phyloP scores from a whole-genome alignment of 2,797 vertebrate species.

The Sciurus carolinensis region DNA sequence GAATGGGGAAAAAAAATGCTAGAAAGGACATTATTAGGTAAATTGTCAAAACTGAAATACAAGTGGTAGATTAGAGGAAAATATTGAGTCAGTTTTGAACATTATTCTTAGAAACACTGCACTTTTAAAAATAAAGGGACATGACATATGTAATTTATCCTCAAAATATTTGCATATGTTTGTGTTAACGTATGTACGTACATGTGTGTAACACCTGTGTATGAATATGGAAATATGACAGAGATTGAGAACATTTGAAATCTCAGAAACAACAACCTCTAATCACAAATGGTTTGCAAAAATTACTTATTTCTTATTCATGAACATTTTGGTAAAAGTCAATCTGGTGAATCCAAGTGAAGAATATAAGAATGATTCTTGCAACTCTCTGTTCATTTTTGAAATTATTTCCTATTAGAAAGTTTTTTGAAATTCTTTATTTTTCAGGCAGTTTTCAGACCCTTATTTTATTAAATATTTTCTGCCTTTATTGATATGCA shows the following conservation, averaged over 20 bases:
- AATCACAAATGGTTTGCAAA: not conserved
- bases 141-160: not conserved
- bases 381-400: not conserved
- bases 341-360: not conserved
- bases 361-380: not conserved
- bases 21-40: not conserved
- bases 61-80: not conserved
- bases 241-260: not conserved
- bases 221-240: not conserved
- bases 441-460: not conserved
- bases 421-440: not conserved
- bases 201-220: not conserved
- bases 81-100: not conserved
- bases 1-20: not conserved
- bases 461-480: slow-evolving; percentile 32
- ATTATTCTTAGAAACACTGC: slow-evolving; percentile 15
- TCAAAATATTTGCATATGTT: not conserved
- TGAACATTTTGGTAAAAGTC: not conserved
- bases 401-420: slow-evolving; percentile 46
- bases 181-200: not conserved
- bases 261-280: not conserved
- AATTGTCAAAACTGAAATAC: not conserved
- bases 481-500: not conserved
- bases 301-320: slow-evolving; percentile 40
- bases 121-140: slow-evolving; percentile 5